Evolutionary conservation across 2,797 vertebrate species (phyloP).

Genomic region (Tapera naevia): DNA sequence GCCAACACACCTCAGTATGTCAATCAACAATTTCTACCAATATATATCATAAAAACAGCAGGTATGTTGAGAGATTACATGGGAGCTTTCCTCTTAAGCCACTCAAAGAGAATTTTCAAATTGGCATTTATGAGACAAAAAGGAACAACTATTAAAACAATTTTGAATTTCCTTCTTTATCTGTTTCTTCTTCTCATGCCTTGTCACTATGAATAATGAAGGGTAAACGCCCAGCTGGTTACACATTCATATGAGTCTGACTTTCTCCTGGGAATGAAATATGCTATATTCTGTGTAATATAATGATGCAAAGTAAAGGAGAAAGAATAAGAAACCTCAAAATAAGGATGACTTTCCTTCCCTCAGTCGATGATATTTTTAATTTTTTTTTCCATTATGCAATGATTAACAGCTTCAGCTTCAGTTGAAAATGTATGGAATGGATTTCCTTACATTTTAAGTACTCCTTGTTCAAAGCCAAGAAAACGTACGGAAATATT

Average conservation of each 20-base stretch:
- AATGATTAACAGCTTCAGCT: not conserved
- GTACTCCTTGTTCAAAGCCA: not conserved
- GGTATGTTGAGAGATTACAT: not conserved
- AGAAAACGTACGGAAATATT: conserved; percentile 1
- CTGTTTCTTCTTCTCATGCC: not conserved
- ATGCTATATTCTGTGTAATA: not conserved
- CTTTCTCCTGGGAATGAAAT: conserved; percentile 19
- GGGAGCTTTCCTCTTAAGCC: not conserved
- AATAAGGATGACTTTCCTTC: not conserved
- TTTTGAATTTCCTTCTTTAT: not conserved
- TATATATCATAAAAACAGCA: not conserved
- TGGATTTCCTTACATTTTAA: conserved; percentile 2
- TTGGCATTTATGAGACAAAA: not conserved
- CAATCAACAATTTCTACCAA: not conserved
- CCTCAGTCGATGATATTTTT: not conserved
- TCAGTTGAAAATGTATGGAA: not conserved
- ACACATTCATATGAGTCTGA: conserved; percentile 7
- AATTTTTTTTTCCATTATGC: not conserved
- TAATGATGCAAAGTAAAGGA: not conserved
- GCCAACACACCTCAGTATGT: not conserved
- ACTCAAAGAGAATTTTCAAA: not conserved
- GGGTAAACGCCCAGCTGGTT: conserved; percentile 38
- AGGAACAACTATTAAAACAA: not conserved
- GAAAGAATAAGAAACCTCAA: not conserved
- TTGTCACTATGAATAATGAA: conserved; percentile 42